phyloP scores from a whole-genome alignment of 2,113 vertebrate genomes.

The Oenanthe oenanthe region DNA sequence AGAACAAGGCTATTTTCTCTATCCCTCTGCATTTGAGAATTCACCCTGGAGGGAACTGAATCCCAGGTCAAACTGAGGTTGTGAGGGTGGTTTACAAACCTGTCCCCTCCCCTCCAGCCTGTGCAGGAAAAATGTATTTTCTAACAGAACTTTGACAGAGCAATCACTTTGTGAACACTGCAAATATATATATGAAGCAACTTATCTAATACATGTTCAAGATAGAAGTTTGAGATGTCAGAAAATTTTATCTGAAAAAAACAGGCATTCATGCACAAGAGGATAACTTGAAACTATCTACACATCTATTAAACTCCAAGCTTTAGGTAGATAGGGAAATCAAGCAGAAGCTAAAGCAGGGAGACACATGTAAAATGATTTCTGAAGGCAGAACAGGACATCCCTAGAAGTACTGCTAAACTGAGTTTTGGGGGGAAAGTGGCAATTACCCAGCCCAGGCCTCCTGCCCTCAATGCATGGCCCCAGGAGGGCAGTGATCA shows the following conservation, averaged over 20 bases:
- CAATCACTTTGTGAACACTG: background rate
- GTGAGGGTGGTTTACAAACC: background rate
- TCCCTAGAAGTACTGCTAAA: background rate
- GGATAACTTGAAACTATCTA: conserved; percentile 43
- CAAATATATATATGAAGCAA: background rate
- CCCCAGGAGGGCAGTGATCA: background rate
- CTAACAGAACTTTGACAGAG: background rate
- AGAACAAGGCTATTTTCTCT: background rate
- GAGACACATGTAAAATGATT: background rate
- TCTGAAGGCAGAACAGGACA: background rate
- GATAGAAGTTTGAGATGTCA: conserved; percentile 35
- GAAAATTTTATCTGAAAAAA: conserved; percentile 28
- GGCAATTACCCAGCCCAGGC: background rate
- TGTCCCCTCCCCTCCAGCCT: background rate
- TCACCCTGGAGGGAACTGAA: background rate
- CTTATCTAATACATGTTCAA: background rate
- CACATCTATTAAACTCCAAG: background rate
- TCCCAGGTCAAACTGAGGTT: background rate
- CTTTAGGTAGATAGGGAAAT: conserved; percentile 28
- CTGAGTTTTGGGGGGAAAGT: background rate
- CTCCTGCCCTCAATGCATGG: background rate
- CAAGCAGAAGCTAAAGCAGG: background rate
- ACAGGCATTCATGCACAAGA: background rate
- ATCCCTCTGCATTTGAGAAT: background rate
- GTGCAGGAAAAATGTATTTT: background rate